Percentiles rank a stretch among this genome's conserved stretches.
Evolutionary conservation across 2,797 vertebrate species (phyloP).

Genomic region (Chiroxiphia lanceolata): DNA sequence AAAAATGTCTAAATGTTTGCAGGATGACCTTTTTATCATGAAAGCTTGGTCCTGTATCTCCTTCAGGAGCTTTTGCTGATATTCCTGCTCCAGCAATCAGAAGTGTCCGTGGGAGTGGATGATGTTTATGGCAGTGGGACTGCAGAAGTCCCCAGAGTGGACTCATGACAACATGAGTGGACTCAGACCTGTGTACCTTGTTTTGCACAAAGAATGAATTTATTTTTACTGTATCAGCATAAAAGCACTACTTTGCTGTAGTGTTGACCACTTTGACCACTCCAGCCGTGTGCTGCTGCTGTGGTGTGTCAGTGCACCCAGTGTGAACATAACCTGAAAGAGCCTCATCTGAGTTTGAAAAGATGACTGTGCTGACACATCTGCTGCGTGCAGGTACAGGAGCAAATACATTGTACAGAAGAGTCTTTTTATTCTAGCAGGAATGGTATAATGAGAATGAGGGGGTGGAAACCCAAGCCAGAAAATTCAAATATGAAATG

Average conservation of each 20-base stretch:
- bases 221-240: background rate
- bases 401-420: background rate
- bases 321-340: background rate
- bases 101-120: background rate
- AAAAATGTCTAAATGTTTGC: background rate
- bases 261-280: background rate
- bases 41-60: background rate
- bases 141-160: background rate
- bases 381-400: background rate
- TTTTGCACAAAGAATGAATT: background rate
- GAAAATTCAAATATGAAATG: constrained; percentile 53
- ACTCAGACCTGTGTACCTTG: background rate
- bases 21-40: background rate
- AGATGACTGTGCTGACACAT: background rate
- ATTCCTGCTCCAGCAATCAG: background rate
- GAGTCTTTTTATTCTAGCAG: constrained; percentile 11
- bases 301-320: background rate
- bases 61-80: background rate
- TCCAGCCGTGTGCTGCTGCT: background rate
- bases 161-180: background rate
- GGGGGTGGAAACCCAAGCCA: constrained; percentile 13
- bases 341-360: background rate
- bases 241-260: background rate
- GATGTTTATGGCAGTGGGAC: background rate
- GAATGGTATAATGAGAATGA: constrained; percentile 11